A percentile compares a stretch with the other conserved stretches of the same genome.
These are phyloP conservation scores for Saccostrea glomerata DNA, from an alignment of 1,140 invertebrate genomes.

Conservation along the genomic window DNA sequence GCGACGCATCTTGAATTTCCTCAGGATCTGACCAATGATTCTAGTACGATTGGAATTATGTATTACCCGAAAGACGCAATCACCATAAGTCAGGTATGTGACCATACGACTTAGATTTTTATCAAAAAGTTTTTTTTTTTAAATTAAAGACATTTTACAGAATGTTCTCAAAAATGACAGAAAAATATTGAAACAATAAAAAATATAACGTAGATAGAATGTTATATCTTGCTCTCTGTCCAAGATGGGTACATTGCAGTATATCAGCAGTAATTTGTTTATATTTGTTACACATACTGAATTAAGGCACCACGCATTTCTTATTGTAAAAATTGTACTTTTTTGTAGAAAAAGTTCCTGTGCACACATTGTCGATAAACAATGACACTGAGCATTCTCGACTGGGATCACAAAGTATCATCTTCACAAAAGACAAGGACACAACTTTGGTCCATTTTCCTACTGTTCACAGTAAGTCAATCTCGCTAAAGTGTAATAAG, in stretches of 20 bases:
- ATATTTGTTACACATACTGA: too few species aligned
- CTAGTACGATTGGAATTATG: slow-evolving; percentile 10
- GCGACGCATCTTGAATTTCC: slow-evolving; percentile 59
- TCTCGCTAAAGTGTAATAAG: too few species aligned
- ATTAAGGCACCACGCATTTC: too few species aligned
- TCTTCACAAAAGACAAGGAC: slow-evolving; percentile 69
- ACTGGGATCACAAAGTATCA: slow-evolving; percentile 68
- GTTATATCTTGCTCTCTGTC: too few species aligned
- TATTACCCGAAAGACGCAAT: slow-evolving; percentile 62
- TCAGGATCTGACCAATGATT: slow-evolving; percentile 35
- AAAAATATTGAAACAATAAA: too few species aligned
- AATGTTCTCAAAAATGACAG: too few species aligned
- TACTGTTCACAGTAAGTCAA: slow-evolving; percentile 70
- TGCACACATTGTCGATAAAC: slow-evolving; percentile 60
- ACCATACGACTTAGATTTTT: too few species aligned
- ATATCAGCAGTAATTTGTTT: too few species aligned
- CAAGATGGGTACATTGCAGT: too few species aligned
- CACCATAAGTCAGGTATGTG: slow-evolving; percentile 63
- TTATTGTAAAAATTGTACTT: not conserved
- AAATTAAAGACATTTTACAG: too few species aligned
- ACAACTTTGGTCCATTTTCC: slow-evolving; percentile 70
- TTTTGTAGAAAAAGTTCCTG: slow-evolving; percentile 63
- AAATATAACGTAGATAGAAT: too few species aligned
- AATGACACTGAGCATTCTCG: slow-evolving; percentile 69
- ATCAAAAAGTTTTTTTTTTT: too few species aligned